Percentiles rank a stretch among this genome's conserved stretches.
Conservation (phyloP, 2,888 invertebrate genomes). For the Diplolepis rosae region DNA sequence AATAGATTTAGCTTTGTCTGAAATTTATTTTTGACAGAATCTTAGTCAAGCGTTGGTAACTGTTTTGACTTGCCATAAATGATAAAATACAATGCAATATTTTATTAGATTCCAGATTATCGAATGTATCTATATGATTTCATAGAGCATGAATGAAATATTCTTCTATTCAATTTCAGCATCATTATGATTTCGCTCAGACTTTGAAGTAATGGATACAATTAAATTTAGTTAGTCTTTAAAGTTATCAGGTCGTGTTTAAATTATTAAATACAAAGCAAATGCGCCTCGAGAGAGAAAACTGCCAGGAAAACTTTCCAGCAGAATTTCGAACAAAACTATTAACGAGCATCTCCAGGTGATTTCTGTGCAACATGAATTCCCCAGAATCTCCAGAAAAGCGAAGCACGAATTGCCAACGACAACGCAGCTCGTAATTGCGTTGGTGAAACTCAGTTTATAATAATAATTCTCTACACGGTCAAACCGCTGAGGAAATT, state of each 20-base stretch:
- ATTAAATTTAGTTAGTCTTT: neutral
- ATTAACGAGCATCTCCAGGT: slow-evolving; percentile 45
- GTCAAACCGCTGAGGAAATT: slow-evolving; percentile 50
- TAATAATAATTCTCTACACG: slow-evolving; percentile 55
- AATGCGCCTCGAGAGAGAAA: slow-evolving; percentile 11
- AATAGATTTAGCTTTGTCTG: neutral
- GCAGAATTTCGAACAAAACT: slow-evolving; percentile 45
- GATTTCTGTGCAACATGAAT: slow-evolving; percentile 26
- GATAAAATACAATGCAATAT: slow-evolving; percentile 1
- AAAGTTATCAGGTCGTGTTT: slow-evolving; percentile 8
- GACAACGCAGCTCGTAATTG: slow-evolving; percentile 44
- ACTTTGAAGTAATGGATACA: neutral
- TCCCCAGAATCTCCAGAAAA: slow-evolving; percentile 41
- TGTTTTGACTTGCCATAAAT: neutral
- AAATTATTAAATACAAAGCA: slow-evolving; percentile 22
- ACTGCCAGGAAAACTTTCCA: slow-evolving; percentile 39
- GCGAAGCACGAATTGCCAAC: slow-evolving; percentile 35
- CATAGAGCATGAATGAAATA: no score
- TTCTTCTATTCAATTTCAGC: neutral
- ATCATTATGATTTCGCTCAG: no score
- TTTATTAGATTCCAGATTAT: neutral
- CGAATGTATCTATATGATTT: neutral
- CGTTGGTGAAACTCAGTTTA: slow-evolving; percentile 56
- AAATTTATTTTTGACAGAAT: neutral
- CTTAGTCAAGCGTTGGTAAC: neutral